Conservation (phyloP, 2,888 invertebrate genomes). For the Toxonevra muliebris region DNA sequence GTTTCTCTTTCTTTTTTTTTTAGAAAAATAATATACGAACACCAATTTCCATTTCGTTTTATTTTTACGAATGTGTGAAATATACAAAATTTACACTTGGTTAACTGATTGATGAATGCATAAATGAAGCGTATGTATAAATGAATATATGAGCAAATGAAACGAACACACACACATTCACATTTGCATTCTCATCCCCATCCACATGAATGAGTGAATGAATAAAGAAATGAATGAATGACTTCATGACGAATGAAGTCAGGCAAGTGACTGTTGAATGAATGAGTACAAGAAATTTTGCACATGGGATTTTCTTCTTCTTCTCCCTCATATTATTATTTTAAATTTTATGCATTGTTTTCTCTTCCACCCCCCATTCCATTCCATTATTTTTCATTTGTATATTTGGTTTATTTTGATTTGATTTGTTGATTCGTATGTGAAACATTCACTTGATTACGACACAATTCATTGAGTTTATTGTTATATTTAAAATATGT, state of each 20-base stretch:
- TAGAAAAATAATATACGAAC: no score
- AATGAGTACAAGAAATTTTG: conserved; percentile 9
- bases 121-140: conserved; percentile 53
- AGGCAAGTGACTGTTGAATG: conserved; percentile 15
- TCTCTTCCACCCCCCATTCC: conserved; percentile 3
- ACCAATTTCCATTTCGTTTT: conserved; percentile 14
- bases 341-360: conserved; percentile 19
- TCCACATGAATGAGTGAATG: no score
- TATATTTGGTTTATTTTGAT: neutral
- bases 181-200: neutral
- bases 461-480: conserved; percentile 53
- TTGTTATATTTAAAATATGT: conserved; percentile 55
- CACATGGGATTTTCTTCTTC: neutral
- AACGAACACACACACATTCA: conserved; percentile 1
- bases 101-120: conserved; percentile 61
- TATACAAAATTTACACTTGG: conserved; percentile 57
- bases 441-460: conserved; percentile 35
- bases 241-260: conserved; percentile 28
- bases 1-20: conserved; percentile 9
- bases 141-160: conserved; percentile 11
- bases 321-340: conserved; percentile 14
- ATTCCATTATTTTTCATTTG: neutral
- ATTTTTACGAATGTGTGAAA: conserved; percentile 19
- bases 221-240: no score
- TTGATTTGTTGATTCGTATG: neutral